Percentiles rank a stretch among this genome's conserved stretches.
phyloP scores from a whole-genome alignment of 37 sponge, comb jelly and placozoan genomes.

The Corticium candelabrum region DNA sequence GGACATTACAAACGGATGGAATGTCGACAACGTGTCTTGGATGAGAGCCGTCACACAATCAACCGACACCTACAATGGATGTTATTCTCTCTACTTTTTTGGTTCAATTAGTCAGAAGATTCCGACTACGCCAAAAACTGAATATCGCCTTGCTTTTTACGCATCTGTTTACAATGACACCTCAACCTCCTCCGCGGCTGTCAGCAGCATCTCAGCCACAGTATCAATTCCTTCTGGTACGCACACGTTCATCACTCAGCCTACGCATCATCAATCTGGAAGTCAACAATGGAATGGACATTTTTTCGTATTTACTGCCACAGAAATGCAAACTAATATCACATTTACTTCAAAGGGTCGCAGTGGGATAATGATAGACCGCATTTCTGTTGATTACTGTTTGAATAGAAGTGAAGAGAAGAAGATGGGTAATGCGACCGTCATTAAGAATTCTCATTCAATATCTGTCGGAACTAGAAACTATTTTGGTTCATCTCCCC shows the following conservation, averaged over 20 bases:
- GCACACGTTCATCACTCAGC: not conserved
- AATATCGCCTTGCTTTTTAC: not conserved
- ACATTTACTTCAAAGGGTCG: not conserved
- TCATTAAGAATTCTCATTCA: not conserved
- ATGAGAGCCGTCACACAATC: not conserved
- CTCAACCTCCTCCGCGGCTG: no score
- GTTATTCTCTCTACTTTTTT: not conserved
- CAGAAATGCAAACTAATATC: not conserved
- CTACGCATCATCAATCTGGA: not conserved
- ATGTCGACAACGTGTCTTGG: not conserved
- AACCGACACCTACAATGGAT: not conserved
- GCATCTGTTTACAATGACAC: no score
- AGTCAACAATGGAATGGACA: not conserved
- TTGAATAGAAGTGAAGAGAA: not conserved
- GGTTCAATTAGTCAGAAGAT: not conserved
- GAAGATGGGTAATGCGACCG: not conserved
- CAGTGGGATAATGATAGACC: not conserved
- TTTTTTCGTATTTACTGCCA: not conserved
- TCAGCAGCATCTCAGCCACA: not conserved
- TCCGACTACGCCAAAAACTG: not conserved
- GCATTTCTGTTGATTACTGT: not conserved
- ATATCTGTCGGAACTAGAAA: not conserved
- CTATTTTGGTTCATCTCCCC: not conserved
- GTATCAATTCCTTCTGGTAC: not conserved
- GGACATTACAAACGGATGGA: not conserved